These are phyloP conservation scores for Sebastes aleutianus DNA, from an alignment of 2,797 vertebrate species.

Conservation along the genomic window DNA sequence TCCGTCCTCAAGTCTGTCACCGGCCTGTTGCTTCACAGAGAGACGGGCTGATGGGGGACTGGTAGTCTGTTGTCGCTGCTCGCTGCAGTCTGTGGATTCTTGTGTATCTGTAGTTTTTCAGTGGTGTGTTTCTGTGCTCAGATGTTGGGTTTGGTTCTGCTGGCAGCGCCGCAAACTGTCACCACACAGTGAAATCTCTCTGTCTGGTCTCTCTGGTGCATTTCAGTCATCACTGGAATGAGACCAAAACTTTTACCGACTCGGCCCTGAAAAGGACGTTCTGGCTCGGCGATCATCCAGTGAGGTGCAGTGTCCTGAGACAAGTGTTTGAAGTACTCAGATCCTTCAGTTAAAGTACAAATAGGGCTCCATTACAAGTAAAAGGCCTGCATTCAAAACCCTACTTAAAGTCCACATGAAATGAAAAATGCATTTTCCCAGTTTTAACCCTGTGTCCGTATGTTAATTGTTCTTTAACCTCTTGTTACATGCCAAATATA, in stretches of 20 bases:
- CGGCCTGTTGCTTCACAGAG: conserved; percentile 14
- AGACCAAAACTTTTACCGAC: neutral
- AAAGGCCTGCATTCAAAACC: neutral
- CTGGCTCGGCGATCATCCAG: neutral
- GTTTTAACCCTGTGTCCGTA: too few species aligned
- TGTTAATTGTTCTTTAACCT: too few species aligned
- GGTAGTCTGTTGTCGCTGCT: neutral
- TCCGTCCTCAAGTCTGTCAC: conserved; percentile 38
- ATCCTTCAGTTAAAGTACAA: neutral
- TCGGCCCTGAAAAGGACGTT: neutral
- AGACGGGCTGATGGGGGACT: neutral
- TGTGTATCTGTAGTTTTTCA: conserved; percentile 9
- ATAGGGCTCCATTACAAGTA: neutral
- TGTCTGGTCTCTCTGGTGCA: neutral
- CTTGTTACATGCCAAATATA: too few species aligned
- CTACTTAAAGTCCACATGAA: neutral
- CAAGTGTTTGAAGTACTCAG: neutral
- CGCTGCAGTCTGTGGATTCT: neutral
- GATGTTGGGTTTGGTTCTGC: conserved; percentile 20
- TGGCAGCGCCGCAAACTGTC: conserved; percentile 21
- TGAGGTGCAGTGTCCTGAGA: neutral
- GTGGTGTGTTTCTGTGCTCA: conserved; percentile 10
- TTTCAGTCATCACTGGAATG: conserved; percentile 3
- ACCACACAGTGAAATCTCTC: conserved; percentile 55
- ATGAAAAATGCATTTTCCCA: too few species aligned